Percentiles rank a stretch among this genome's conserved stretches.
phyloP scores from a whole-genome alignment of 1,140 invertebrate genomes.

The Caenorhabditis brenneri region DNA sequence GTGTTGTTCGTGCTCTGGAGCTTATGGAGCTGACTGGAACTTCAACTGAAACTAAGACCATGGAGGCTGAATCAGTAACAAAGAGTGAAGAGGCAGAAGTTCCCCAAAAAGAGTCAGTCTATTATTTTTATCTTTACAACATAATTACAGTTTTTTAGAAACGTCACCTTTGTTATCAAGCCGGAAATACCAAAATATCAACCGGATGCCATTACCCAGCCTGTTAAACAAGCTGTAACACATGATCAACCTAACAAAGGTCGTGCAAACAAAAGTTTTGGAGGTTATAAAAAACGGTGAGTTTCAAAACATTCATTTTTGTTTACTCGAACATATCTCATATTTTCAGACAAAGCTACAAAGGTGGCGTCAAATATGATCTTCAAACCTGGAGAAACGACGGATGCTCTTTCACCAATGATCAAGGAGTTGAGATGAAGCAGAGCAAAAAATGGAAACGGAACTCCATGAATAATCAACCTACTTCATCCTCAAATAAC shows the following conservation, averaged over 20 bases:
- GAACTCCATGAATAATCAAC: not conserved
- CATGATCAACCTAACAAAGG: not conserved
- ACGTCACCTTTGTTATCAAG: too few relatives aligned
- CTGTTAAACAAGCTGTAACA: too few relatives aligned
- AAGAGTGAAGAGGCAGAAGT: not conserved
- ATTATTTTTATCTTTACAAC: too few relatives aligned
- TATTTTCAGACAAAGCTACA: not conserved
- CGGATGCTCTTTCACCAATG: not conserved
- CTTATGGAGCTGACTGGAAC: not conserved
- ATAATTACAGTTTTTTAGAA: too few relatives aligned
- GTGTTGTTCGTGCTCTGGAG: slow-evolving; percentile 20
- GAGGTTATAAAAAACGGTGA: not conserved
- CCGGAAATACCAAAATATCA: too few relatives aligned
- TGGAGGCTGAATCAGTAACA: not conserved
- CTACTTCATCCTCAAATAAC: not conserved
- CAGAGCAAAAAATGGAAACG: not conserved
- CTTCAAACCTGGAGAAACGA: not conserved
- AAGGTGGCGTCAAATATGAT: not conserved
- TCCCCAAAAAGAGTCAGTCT: not conserved
- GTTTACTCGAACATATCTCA: not conserved
- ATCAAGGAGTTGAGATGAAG: not conserved
- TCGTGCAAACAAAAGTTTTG: not conserved
- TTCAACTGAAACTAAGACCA: not conserved
- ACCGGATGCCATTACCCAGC: too few relatives aligned
- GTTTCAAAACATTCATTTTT: not conserved